Evolutionary conservation across 1,140 invertebrate genomes (phyloP), one percentile per base, ranked within the genome.

Genomic region (Neodiprion pinetum): DNA sequence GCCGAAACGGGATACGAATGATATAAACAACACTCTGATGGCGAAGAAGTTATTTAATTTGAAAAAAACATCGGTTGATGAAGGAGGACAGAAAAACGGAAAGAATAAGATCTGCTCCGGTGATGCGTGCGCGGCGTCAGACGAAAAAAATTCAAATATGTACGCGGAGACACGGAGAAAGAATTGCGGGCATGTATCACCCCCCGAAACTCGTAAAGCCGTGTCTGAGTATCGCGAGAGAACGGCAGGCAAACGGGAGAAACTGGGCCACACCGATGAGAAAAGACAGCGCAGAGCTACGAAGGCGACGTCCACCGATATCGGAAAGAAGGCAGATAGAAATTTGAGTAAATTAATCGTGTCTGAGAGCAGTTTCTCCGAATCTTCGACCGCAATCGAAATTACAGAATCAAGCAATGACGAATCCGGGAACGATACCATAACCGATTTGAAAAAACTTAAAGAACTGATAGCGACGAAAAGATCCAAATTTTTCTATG

Each of bases 401-500:
- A 68, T 72, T 0, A 28, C 70, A 0, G 72, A 82, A 12, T 77
- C 76, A 2, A 70, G 74, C 5, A 77, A 79, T 9, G 78, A 80
- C 3, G 74, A 79, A 28, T 74, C 74, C n/a, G 72, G 21, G 9
- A 78, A 70, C 65, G 76, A 82, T n/a, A 74, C 83, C 1, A 74
- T 78, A 47, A 50, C 76, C 3, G 79, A 78, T 48, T 77, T 84
- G n/a, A 79, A 80, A 74, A 82, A 78, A 75, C 14, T 86, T 7
- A 84, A 81, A 71, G 76, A 85, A 74, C 5, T 65, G 3, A 66
- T 85, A 50, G 84, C 84, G 0, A 77, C 69, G 50, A 79, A 68
- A 72, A 77, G 83, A 23, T 74, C 83, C 74, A 72, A 75, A n/a
- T 85, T 85, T 50, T 85, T 85, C 21, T 79, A 76, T 11, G 78